Evolutionary conservation across 2,888 invertebrate species (phyloP), one percentile per base, ranked within the genome.

Genomic region (Drosophila leonis): DNA sequence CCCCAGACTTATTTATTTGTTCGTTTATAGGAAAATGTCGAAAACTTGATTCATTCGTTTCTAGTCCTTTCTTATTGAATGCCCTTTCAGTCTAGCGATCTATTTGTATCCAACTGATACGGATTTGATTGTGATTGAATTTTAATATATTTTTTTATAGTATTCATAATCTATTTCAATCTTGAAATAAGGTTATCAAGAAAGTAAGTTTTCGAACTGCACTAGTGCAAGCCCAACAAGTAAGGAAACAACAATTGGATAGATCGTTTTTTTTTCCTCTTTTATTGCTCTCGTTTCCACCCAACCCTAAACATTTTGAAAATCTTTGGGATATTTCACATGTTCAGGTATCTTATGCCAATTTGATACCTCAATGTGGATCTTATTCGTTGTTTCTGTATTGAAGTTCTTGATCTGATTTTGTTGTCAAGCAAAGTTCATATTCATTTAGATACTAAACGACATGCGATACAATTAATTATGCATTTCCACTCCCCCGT

Each of bases 391-490:
- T 49, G 2, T 9, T 12, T 20, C 18, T 20, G 6, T 15, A 51
- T 3, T 8, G 24, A 24, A 5, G 7, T 54, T 39, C 31, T 27
- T 29, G 37, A 39, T 27, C 18, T 46, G 7, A 42, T 65, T 51
- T 52, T 37, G 7, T 15, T 31, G 18, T 57, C 27, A 31, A 18
- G 31, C 5, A 18, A 57, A 63, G 59, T 48, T 72, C 39, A 62
- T 42, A 44, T 69, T 33, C 48, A 72, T 51, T 56, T 41, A 41
- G 33, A 52, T 31, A 35, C 42, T n/a, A n/a, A 52, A 15, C 59
- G 44, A 44, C 37, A 52, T 39, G 61, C 44, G 37, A 69, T 33
- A 51, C 44, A 44, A 42, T 72, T 72, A 62, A 73, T 62, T 67
- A 41, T 67, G 67, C 59, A 67, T 61, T 68, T 51, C 20, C 52